Conservation (phyloP, 2,113 vertebrate species). For the Urocynchramus pylzowi region DNA sequence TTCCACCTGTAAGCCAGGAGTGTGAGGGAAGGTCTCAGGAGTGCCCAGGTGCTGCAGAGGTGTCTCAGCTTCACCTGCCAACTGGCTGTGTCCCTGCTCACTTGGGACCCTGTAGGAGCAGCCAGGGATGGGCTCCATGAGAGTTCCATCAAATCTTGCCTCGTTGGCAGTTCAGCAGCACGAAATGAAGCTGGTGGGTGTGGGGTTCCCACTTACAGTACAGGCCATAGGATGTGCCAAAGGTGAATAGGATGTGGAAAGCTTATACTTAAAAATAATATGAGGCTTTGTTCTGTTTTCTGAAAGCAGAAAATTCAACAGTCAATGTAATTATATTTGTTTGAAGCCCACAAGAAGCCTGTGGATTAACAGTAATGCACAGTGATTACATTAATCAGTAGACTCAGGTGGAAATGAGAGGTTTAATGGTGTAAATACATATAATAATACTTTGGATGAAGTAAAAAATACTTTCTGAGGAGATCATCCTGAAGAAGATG, state of each 20-base stretch:
- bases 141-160: background rate
- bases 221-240: background rate
- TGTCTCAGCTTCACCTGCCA: background rate
- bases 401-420: background rate
- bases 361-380: background rate
- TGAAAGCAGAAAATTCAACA: conserved; percentile 15
- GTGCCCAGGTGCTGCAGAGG: background rate
- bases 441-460: background rate
- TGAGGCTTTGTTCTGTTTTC: background rate
- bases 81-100: background rate
- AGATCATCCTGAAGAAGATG: background rate
- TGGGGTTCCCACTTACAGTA: background rate
- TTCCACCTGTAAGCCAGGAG: background rate
- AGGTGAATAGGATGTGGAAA: background rate
- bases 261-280: background rate
- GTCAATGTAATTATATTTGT: background rate
- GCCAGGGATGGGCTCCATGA: background rate
- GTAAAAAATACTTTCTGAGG: background rate
- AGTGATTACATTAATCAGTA: conserved; percentile 18
- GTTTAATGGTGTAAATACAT: background rate
- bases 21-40: background rate
- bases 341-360: background rate
- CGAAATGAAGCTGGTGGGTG: background rate
- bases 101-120: background rate
- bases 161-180: background rate